Evolutionary conservation across 2,113 vertebrate species (phyloP), one percentile per base, ranked within the genome.

Genomic region (Cheilinus undulatus): DNA sequence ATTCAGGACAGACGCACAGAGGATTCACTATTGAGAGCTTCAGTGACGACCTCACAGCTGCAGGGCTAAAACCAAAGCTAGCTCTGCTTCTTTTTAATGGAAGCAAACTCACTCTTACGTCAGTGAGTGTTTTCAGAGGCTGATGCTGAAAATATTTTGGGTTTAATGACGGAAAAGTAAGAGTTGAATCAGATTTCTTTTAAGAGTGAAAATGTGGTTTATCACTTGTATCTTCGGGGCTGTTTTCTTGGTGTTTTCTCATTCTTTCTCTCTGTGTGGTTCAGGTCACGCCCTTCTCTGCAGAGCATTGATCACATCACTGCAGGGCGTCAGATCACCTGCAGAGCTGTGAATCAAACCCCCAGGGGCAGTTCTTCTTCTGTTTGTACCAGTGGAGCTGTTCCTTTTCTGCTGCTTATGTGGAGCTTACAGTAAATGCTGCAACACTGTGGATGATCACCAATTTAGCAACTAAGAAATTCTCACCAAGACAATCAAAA

Each of bases 51-150:
- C 15, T 40, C 54, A 49, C 45, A 65, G 76, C 78, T 51, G 14
- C 23, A 52, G 76, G 78, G 69, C 34, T 4, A 56, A 53, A 36
- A 32, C 62, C 62, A 56, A 83, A 79, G 15, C 63, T 66, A 62
- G 69, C 64, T 49, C 28, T 49, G 30, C 54, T 24, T 8, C 50
- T 26, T 49, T 43, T 51, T 26, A 60, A n/a, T 11, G 45, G 30
- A 57, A 53, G 69, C n/a, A 72, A 19, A 59, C 20, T 36, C 40
- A 32, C 38, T 45, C 40, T 30, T 56, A 72, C 20, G 10, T 58
- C 70, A 70, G 7, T 15, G 63, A 22, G 1, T 34, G 27, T 73
- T 48, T 42, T 19, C 5, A 17, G 40, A 3, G 13, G 40, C 3
- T 26, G 7, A 40, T 19, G 54, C 28, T 0, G 9, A 68, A 64